These are phyloP conservation scores for Aphyosemion australe DNA, from an alignment of 2,113 vertebrate species.

Conservation along the genomic window DNA sequence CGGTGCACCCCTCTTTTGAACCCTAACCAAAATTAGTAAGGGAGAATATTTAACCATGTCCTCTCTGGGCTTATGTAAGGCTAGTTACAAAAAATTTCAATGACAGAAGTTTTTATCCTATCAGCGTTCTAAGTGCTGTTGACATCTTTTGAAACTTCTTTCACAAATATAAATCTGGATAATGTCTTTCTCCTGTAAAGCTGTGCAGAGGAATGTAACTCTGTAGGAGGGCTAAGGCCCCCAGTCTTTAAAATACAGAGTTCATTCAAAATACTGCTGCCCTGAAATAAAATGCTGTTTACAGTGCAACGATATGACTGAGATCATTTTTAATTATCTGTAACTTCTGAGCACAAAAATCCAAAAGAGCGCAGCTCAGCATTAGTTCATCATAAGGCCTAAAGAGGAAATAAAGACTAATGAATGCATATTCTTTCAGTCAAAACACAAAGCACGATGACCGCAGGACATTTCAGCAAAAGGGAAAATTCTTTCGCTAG, in stretches of 20 bases:
- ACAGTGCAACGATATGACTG: conserved; percentile 6
- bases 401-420: conserved; percentile 67
- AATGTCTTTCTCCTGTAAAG: conserved; percentile 35
- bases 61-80: too few species aligned
- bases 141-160: conserved; percentile 24
- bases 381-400: conserved; percentile 60
- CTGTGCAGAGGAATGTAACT: conserved; percentile 50
- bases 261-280: not conserved
- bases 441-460: conserved; percentile 70
- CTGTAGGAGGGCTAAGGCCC: conserved; percentile 32
- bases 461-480: conserved; percentile 67
- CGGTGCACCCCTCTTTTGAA: too few species aligned
- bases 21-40: too few species aligned
- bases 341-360: conserved; percentile 2
- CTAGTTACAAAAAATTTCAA: not conserved
- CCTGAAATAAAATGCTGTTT: conserved; percentile 9
- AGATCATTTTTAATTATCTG: not conserved
- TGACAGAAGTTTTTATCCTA: not conserved
- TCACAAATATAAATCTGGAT: conserved; percentile 35
- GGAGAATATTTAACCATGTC: too few species aligned
- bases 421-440: conserved; percentile 80
- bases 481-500: conserved; percentile 73
- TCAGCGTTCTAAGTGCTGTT: not conserved
- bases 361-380: conserved; percentile 43
- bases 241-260: not conserved